Evolutionary conservation across 2,113 vertebrate genomes (phyloP), one percentile per base, ranked within the genome.

Genomic region (Hiodon tergisus): DNA sequence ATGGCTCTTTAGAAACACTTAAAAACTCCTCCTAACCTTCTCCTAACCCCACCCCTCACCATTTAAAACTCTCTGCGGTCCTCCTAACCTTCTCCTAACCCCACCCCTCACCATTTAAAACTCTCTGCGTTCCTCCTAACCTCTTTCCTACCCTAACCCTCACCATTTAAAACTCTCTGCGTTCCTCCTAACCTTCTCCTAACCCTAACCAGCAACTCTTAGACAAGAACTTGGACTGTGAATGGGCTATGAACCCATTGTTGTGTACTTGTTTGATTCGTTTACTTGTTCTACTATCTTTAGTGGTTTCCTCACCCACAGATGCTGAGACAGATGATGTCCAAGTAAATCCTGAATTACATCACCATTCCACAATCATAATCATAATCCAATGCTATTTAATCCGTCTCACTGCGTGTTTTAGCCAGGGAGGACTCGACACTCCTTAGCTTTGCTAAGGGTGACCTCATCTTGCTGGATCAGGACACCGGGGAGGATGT

Each of bases 401-500:
- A 6, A 3, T 16, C 53, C 52, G 31, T 70, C 11, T 16, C 10
- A 5, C 31, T 66, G 52, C 51, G 50, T 67, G 31, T 59, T 66
- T 50, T 84, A 98, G 97, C 86, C 1, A 94, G 93, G 0, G 94
- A 96, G 77, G 94, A 96, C 17, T 94, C 95, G 0, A 95, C 94
- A 0, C 98, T 99, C 86, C 92, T 99, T 78, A 94, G 94, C 84
- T 98, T 99, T 74, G 82, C 87, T 71, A 98, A 96, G 83, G 97
- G 97, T 72, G 97, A 99, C 80, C 89, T 99, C 80, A 94, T 99
- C 82, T 69, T 96, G 74, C 81, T 99, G 85, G 96, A 99, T 85
- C 96, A 96, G 68, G 97, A 98, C 84, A 95, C 93, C 0, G 97
- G 97, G 0, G 95, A 98, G 73, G 93, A 97, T 58, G 95, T 98